Conservation (phyloP, 1,140 invertebrate genomes). For the Zaprionus camerounensis region DNA sequence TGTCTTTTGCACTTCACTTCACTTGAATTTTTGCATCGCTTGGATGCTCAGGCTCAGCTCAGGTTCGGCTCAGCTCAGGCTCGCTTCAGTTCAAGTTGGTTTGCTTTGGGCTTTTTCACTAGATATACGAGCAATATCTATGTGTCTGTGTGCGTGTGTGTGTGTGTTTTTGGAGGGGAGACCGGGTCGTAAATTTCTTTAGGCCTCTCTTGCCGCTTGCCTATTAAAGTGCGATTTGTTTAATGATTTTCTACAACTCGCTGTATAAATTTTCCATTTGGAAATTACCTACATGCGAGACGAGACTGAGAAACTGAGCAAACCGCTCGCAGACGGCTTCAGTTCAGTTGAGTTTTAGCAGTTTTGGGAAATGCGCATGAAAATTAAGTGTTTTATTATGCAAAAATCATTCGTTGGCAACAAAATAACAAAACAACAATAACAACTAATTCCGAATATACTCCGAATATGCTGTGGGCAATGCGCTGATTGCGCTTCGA, state of each 20-base stretch:
- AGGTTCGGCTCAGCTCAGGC: constrained; percentile 34
- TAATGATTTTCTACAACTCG: constrained; percentile 81
- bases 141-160: neutral
- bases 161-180: constrained; percentile 36
- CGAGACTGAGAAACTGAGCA: constrained; percentile 25
- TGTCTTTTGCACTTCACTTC: constrained; percentile 84
- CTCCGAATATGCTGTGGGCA: constrained; percentile 27
- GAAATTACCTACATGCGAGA: constrained; percentile 71
- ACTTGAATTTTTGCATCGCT: constrained; percentile 78
- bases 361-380: constrained; percentile 79
- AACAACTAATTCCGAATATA: constrained; percentile 8
- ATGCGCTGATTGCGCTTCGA: constrained; percentile 68
- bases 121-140: neutral
- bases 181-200: constrained; percentile 71
- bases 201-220: constrained; percentile 61
- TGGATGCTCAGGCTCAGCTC: constrained; percentile 56
- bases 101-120: constrained; percentile 35
- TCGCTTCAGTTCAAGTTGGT: constrained; percentile 57
- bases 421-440: constrained; percentile 9
- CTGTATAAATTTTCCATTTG: constrained; percentile 81
- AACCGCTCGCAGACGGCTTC: neutral
- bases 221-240: constrained; percentile 84
- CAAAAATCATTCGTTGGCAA: constrained; percentile 70
- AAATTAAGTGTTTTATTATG: constrained; percentile 84
- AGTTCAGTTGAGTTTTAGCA: constrained; percentile 39